phyloP scores from a whole-genome alignment of 1,140 invertebrate genomes.

The Drosophila pruinosa region DNA sequence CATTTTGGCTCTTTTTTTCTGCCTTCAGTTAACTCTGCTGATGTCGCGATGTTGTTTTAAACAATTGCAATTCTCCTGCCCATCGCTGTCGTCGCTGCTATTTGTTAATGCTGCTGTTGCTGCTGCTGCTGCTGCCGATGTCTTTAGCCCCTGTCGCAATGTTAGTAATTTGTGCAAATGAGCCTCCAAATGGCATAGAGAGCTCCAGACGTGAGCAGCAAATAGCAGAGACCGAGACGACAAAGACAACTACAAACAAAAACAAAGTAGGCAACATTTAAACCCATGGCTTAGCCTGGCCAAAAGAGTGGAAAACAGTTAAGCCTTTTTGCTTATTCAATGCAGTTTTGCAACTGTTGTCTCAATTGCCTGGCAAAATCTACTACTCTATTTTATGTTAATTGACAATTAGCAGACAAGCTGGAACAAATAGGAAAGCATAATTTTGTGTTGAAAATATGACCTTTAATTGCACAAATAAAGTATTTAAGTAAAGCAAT shows the following conservation, averaged over 20 bases:
- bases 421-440: too few relatives aligned
- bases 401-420: neutral
- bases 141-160: slow-evolving; percentile 64
- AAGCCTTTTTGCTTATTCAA: slow-evolving; percentile 40
- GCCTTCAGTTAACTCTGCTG: neutral
- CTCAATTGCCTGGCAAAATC: slow-evolving; percentile 3
- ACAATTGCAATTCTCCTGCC: slow-evolving; percentile 62
- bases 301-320: slow-evolving; percentile 62
- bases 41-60: slow-evolving; percentile 36
- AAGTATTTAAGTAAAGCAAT: neutral
- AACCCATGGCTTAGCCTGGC: slow-evolving; percentile 60
- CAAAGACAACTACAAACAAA: slow-evolving; percentile 7
- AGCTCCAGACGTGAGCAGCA: slow-evolving; percentile 28
- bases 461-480: too few relatives aligned
- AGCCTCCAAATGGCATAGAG: slow-evolving; percentile 70
- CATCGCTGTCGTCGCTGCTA: slow-evolving; percentile 9
- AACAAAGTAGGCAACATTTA: slow-evolving; percentile 52
- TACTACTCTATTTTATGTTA: neutral
- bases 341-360: slow-evolving; percentile 20
- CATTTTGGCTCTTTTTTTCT: slow-evolving; percentile 29
- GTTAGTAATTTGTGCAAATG: slow-evolving; percentile 78
- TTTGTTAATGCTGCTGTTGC: neutral
- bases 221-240: too few relatives aligned
- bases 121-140: slow-evolving; percentile 34
- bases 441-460: too few relatives aligned